A percentile compares a stretch with the other conserved stretches of the same genome.
Conservation (phyloP, 2,888 invertebrate genomes). For the Leptopilina drosophilae region DNA sequence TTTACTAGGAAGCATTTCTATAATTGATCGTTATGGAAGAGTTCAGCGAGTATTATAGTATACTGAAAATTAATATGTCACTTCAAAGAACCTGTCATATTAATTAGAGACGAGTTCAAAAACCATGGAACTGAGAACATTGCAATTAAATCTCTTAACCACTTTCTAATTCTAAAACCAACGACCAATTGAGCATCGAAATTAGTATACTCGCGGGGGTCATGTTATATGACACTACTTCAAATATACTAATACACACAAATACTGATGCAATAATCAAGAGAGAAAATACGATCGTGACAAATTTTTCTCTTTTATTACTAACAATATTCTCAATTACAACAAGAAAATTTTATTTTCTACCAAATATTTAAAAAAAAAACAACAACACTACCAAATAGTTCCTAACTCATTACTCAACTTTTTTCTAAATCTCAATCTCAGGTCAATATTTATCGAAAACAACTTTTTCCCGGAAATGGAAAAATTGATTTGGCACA, state of each 20-base stretch:
- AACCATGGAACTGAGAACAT: slow-evolving; percentile 16
- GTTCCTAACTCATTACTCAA: too few species aligned
- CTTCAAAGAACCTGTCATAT: not conserved
- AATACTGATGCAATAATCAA: slow-evolving; percentile 16
- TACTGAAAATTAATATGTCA: slow-evolving; percentile 39
- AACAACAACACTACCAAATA: too few species aligned
- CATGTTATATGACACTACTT: slow-evolving; percentile 3
- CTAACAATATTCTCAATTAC: not conserved
- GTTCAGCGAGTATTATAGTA: slow-evolving; percentile 40
- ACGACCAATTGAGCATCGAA: slow-evolving; percentile 23
- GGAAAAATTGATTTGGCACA: too few species aligned
- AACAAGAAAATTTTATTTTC: not conserved
- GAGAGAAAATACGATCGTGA: slow-evolving; percentile 23
- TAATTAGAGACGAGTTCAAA: slow-evolving; percentile 26
- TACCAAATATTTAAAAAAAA: too few species aligned
- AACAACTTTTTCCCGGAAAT: too few species aligned
- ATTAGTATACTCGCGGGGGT: slow-evolving; percentile 15
- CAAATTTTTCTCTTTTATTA: not conserved
- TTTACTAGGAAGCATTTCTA: slow-evolving; percentile 52
- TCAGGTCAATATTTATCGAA: too few species aligned
- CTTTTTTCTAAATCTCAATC: too few species aligned
- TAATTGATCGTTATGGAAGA: slow-evolving; percentile 39
- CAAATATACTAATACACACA: not conserved
- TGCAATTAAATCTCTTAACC: slow-evolving; percentile 27
- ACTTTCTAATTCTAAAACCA: slow-evolving; percentile 30